A percentile compares a stretch with the other conserved stretches of the same genome.
Conservation (phyloP, 2,888 invertebrate genomes). For the Julus scandinavius region DNA sequence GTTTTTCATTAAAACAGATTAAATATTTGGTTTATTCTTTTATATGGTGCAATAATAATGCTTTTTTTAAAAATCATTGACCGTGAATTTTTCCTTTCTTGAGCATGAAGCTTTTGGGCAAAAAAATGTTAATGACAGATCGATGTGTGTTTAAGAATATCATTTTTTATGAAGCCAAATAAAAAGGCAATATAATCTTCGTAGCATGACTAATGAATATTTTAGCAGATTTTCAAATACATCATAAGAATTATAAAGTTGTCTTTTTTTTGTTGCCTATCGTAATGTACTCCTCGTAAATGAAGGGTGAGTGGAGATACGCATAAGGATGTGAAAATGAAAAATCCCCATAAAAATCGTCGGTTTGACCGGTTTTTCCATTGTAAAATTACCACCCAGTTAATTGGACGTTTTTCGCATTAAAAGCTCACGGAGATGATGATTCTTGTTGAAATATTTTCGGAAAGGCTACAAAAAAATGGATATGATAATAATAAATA, state of each 20-base stretch:
- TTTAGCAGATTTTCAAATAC: constrained; percentile 39
- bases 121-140: constrained; percentile 42
- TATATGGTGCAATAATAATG: constrained; percentile 17
- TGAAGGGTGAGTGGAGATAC: constrained; percentile 15
- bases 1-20: constrained; percentile 42
- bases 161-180: constrained; percentile 35
- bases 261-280: background rate
- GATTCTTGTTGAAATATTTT: constrained; percentile 26
- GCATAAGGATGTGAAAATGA: constrained; percentile 10
- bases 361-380: constrained; percentile 39
- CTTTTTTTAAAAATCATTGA: background rate
- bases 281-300: constrained; percentile 26
- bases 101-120: background rate
- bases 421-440: constrained; percentile 22
- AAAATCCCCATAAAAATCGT: constrained; percentile 39
- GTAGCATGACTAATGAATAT: constrained; percentile 39
- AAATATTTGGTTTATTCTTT: constrained; percentile 38
- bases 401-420: constrained; percentile 39
- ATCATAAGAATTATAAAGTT: constrained; percentile 39
- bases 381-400: constrained; percentile 39
- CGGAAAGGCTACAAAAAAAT: background rate
- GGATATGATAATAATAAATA: constrained; percentile 29
- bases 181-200: constrained; percentile 39
- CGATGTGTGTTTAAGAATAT: constrained; percentile 42
- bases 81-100: background rate